Base-by-base conservation (phyloP, 2,797 vertebrate genomes). In the Graptemys geographica region DNA sequence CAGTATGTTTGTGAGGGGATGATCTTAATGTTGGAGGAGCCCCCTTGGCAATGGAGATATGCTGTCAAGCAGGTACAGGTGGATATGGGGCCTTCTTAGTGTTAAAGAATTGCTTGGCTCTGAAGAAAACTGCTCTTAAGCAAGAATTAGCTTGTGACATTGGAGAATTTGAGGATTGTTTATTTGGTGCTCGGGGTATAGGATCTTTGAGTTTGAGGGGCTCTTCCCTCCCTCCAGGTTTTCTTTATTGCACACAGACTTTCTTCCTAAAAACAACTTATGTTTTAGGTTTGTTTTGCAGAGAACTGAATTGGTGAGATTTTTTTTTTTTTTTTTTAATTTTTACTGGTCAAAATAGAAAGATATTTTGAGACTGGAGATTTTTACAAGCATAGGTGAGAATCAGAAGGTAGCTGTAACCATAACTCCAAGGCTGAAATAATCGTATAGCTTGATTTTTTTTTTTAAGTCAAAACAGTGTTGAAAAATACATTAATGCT, bases 401-500 rank as follows among this genome's bases (percentile, higher is more conserved):
- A 94, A 79, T 91, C 88, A 84, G 91, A 96, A 87, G 80, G 31
- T 72, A 90, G 83, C 86, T 93, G 65, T 83, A 88, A 90, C 57
- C 19, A 9, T 92, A 49, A 91, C 91, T 92, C 88, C 55, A 94
- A 84, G 72, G 47, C 10, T 81, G 74, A 82, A 95, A 51, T 86
- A 94, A 86, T 83, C 37, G 65, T 81, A 56, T 92, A 72, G 79
- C 82, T n/a, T 87, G 9, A 0, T 8, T 83, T 83, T 79, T 88
- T n/a, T 57, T 11, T 49, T 13, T 15, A 47, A 87, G 87, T 21
- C 57, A 88, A 62, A 56, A 74, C 96, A 93, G 33, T 90, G 79
- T 96, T 95, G 87, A 92, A 96, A 85, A 96, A 94, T 89, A 86
- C 96, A 92, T 96, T 89, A 96, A 52, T 88, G 79, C 84, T 97